These are phyloP conservation scores for Peromyscus californicus DNA, from an alignment of 2,113 vertebrate species.

Conservation along the genomic window DNA sequence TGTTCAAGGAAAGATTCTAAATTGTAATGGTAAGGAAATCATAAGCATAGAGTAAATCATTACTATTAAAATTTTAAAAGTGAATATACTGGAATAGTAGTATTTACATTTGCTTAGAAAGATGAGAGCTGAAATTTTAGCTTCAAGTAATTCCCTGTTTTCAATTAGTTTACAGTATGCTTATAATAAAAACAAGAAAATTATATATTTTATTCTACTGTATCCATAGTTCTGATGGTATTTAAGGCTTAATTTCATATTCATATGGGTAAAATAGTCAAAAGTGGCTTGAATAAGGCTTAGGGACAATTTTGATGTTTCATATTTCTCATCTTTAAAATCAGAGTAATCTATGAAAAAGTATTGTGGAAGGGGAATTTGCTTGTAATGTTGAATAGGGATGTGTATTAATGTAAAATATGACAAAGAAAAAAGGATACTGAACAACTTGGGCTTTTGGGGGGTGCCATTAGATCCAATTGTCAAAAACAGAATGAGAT, in stretches of 20 bases:
- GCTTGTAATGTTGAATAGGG: neutral
- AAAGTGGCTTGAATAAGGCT: neutral
- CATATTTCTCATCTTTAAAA: constrained; percentile 45
- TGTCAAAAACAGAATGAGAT: neutral
- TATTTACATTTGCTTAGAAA: constrained; percentile 31
- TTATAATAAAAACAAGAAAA: neutral
- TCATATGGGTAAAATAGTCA: neutral
- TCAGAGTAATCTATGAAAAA: constrained; percentile 19
- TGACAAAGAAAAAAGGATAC: constrained; percentile 54
- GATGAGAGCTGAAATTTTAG: neutral
- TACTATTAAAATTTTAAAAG: constrained; percentile 24
- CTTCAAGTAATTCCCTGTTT: constrained; percentile 35
- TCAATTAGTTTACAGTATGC: constrained; percentile 12
- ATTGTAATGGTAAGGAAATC: constrained; percentile 40
- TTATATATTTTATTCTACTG: neutral
- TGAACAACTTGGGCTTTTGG: constrained; percentile 20
- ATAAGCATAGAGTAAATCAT: constrained; percentile 28
- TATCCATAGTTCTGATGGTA: neutral
- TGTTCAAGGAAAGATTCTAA: constrained; percentile 47
- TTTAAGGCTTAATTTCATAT: constrained; percentile 52
- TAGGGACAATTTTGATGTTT: constrained; percentile 17
- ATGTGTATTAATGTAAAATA: constrained; percentile 13
- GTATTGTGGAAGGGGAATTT: neutral
- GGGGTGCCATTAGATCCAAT: constrained; percentile 41
- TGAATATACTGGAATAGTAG: constrained; percentile 34